A percentile compares a stretch with the other conserved stretches of the same genome.
Evolutionary conservation across 2,797 vertebrate species (phyloP).

Genomic region (Huso huso): DNA sequence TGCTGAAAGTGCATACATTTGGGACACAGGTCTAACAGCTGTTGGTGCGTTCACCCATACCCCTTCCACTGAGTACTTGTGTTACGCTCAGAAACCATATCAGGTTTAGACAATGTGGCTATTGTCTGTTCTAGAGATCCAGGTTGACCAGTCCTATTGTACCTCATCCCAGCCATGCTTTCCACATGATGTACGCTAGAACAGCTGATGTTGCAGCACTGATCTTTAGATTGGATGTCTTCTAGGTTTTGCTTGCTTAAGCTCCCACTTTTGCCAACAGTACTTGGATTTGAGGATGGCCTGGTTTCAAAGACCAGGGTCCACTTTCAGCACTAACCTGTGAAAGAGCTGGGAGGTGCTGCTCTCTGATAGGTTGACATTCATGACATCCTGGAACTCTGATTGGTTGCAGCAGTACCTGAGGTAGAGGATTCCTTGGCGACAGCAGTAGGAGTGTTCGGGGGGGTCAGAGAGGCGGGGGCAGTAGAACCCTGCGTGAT

Average conservation of each 20-base stretch:
- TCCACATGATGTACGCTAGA: too few relatives aligned
- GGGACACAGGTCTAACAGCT: constrained; percentile 20
- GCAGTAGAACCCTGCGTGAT: constrained; percentile 54
- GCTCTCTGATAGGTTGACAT: constrained; percentile 35
- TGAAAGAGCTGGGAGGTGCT: constrained; percentile 20
- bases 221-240: too few relatives aligned
- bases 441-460: constrained; percentile 48
- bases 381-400: constrained; percentile 33
- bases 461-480: constrained; percentile 45
- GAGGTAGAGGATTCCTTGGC: constrained; percentile 13
- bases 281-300: too few relatives aligned
- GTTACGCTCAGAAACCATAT: constrained; percentile 23
- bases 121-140: neutral
- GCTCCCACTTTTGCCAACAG: too few relatives aligned
- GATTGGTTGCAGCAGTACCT: constrained; percentile 49
- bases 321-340: constrained; percentile 35
- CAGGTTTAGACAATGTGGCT: constrained; percentile 12
- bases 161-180: too few relatives aligned
- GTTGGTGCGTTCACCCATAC: constrained; percentile 17
- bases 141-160: too few relatives aligned
- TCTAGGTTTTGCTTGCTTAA: too few relatives aligned
- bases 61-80: constrained; percentile 23
- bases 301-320: neutral
- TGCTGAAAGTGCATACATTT: too few relatives aligned
- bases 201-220: too few relatives aligned